These are phyloP conservation scores for Tortrix viridana DNA, from an alignment of 2,888 invertebrate genomes.

Conservation along the genomic window DNA sequence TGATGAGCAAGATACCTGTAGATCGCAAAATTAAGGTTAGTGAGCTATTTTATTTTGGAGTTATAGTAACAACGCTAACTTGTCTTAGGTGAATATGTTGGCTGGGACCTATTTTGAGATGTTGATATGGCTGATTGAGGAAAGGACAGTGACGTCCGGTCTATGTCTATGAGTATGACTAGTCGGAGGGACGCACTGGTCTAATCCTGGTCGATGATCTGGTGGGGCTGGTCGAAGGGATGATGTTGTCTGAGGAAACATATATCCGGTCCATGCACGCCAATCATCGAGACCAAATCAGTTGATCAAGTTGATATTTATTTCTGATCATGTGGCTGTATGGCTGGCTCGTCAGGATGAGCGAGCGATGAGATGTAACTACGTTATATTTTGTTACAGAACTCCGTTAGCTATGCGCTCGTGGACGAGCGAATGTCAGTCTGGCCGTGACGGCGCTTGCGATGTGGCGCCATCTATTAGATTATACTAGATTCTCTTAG, in stretches of 20 bases:
- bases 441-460: too few species aligned
- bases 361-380: too few species aligned
- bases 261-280: too few species aligned
- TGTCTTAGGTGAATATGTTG: not conserved
- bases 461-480: too few species aligned
- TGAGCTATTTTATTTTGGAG: not conserved
- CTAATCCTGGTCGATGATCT: not conserved
- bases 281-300: too few species aligned
- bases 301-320: too few species aligned
- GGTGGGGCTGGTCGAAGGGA: constrained; percentile 2
- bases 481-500: too few species aligned
- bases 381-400: too few species aligned
- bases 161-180: not conserved
- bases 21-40: not conserved
- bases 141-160: not conserved
- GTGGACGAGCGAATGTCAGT: too few species aligned
- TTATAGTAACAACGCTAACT: not conserved
- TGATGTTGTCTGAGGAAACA: not conserved
- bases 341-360: too few species aligned
- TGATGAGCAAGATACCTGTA: not conserved
- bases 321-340: too few species aligned
- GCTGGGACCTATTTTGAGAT: not conserved
- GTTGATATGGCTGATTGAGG: not conserved
- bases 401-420: too few species aligned
- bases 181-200: constrained; percentile 3